A percentile compares a stretch with the other conserved stretches of the same genome.
Conservation (phyloP, 1,140 invertebrate genomes). For the Hormaphis cornu region DNA sequence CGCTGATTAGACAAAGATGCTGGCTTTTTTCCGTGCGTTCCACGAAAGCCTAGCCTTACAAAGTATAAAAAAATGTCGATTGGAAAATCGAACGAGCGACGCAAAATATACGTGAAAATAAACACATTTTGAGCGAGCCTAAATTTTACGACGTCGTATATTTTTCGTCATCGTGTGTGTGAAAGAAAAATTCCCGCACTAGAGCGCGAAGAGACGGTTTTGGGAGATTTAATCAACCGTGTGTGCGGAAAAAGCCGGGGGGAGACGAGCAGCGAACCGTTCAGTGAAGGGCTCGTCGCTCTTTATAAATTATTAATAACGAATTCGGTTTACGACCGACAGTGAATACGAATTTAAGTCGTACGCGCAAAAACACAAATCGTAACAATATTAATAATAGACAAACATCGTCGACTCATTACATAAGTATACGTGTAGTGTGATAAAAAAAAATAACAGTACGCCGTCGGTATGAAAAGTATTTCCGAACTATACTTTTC, state of each 20-base stretch:
- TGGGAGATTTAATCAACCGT: constrained; percentile 19
- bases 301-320: constrained; percentile 28
- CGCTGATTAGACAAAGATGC: background rate
- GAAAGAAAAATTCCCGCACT: background rate
- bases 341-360: background rate
- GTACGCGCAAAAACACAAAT: too few relatives aligned
- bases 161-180: background rate
- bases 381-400: too few relatives aligned
- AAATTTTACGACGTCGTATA: constrained; percentile 8
- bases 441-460: too few relatives aligned
- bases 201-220: constrained; percentile 9
- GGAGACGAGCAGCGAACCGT: constrained; percentile 1
- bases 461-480: too few relatives aligned
- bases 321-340: constrained; percentile 1
- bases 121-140: constrained; percentile 1
- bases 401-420: too few relatives aligned
- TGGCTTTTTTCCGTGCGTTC: background rate
- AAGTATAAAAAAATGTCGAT: background rate
- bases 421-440: too few relatives aligned
- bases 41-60: too few relatives aligned
- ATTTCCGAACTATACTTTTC: too few relatives aligned
- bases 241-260: background rate
- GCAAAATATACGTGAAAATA: background rate
- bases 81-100: background rate
- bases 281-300: background rate